Evolutionary conservation across 1,140 invertebrate genomes (phyloP).

Genomic region (Riptortus pedestris): DNA sequence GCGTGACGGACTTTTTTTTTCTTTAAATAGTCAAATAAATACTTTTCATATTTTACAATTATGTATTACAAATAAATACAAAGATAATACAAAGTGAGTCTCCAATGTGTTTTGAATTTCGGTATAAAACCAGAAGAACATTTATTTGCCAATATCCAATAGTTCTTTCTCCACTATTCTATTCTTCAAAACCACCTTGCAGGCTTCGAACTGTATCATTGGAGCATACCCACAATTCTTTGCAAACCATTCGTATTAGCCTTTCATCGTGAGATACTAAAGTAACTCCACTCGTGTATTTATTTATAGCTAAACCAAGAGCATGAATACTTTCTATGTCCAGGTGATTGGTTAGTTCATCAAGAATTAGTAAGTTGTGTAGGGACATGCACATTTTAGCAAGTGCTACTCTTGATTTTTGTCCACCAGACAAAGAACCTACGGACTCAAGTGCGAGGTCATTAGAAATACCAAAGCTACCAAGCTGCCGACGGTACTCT

Average conservation of each 20-base stretch:
- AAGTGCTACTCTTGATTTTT: conserved; percentile 96
- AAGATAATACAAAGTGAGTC: no score
- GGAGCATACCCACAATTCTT: conserved; percentile 93
- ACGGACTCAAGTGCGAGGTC: conserved; percentile 87
- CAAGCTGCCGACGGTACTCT: conserved; percentile 86
- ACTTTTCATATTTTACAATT: no score
- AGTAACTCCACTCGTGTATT: conserved; percentile 94
- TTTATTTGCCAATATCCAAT: conserved; percentile 22
- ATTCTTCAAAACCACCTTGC: conserved; percentile 95
- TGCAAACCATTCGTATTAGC: conserved; percentile 91
- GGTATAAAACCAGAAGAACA: not conserved
- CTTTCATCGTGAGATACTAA: conserved; percentile 98
- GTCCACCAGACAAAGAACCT: conserved; percentile 85
- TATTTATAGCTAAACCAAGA: conserved; percentile 81
- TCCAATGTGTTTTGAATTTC: not conserved
- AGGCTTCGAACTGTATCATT: conserved; percentile 74
- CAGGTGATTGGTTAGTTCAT: conserved; percentile 94
- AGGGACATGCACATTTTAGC: conserved; percentile 83
- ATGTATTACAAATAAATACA: no score
- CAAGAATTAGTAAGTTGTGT: conserved; percentile 93
- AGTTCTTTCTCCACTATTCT: conserved; percentile 88
- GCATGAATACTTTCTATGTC: conserved; percentile 99
- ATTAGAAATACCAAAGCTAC: conserved; percentile 91
- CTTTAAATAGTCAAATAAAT: no score
- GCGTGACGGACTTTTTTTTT: no score